Base-by-base conservation (phyloP, 1,140 invertebrate genomes). In the Phortica variegata region DNA sequence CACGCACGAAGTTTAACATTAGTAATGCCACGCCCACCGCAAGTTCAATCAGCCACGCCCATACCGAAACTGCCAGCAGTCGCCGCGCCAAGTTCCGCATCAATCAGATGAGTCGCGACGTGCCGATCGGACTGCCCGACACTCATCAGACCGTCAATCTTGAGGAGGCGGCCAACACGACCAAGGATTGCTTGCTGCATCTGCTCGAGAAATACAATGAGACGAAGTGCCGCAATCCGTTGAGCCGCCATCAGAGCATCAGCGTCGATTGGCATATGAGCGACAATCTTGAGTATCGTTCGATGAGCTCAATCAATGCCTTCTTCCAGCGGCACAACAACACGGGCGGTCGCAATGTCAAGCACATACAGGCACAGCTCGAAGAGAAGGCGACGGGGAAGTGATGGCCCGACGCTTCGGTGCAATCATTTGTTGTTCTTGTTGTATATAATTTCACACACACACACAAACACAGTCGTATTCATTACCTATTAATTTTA, bases 151-250 rank as follows among this genome's bases (percentile, higher is more conserved):
- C 77, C 8, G 80, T 82, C 47, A 82, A 82, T 44, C 60, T 75
- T 37, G 77, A 79, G 51, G 81, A 82, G 62, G 83, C 82, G 19
- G 82, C 82, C 6, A 83, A 82, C 49, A 85, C 83, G 51, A 86
- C 86, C 8, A 88, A 89, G 73, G 84, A 89, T 65, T 77, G 88
- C 15, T 66, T 90, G 20, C 62, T 89, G 15, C 83, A 87, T 72
- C 73, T 90, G 33, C 65, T 90, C 23, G 85, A 86, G 45, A 86
- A 88, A 69, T 88, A 86, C 84, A 85, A 85, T 2, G 84, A 86
- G 37, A 79, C 62, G 1, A 63, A 74, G 20, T 56, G 55, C 15
- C 61, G 61, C 21, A 75, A 73, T 54, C 65, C 66, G 0, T 20
- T 73, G 34, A 62, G 60, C 0, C 39, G 73, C 1, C 73, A 76